Evolutionary conservation across 1,140 invertebrate genomes (phyloP).

Genomic region (Dolichoris vasculosae): DNA sequence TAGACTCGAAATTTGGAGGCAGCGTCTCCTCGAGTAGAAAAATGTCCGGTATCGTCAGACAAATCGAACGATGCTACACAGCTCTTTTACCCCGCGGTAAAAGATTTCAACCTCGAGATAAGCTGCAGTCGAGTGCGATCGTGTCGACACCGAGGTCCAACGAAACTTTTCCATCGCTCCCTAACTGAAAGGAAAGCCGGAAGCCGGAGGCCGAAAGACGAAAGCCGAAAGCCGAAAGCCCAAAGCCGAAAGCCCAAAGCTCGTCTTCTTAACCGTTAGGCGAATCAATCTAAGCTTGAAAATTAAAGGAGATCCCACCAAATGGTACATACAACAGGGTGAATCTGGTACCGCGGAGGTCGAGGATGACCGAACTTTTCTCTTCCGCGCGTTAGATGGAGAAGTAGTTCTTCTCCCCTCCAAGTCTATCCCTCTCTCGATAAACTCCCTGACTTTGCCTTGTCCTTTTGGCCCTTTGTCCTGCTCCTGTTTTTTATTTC

Average conservation of each 20-base stretch:
- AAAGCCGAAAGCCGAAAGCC: no score
- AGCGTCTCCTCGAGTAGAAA: neutral
- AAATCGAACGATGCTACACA: neutral
- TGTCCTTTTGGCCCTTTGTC: neutral
- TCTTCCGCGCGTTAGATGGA: neutral
- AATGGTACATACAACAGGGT: no score
- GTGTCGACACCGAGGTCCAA: neutral
- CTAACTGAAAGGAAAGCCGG: no score
- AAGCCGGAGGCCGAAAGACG: no score
- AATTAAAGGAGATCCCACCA: no score
- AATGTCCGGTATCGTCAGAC: neutral
- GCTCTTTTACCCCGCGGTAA: neutral
- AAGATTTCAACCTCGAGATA: constrained; percentile 8
- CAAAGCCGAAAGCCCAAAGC: no score
- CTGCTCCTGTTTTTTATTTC: neutral
- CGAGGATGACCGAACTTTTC: no score
- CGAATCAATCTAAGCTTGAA: no score
- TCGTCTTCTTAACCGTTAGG: no score
- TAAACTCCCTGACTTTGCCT: neutral
- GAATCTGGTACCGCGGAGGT: no score
- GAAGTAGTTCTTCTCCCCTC: neutral
- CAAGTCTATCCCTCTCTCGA: neutral
- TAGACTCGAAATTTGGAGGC: neutral
- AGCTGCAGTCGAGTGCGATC: neutral
- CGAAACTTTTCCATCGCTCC: no score